Evolutionary conservation across 2,797 vertebrate genomes (phyloP).

Genomic region (Chelonia mydas): DNA sequence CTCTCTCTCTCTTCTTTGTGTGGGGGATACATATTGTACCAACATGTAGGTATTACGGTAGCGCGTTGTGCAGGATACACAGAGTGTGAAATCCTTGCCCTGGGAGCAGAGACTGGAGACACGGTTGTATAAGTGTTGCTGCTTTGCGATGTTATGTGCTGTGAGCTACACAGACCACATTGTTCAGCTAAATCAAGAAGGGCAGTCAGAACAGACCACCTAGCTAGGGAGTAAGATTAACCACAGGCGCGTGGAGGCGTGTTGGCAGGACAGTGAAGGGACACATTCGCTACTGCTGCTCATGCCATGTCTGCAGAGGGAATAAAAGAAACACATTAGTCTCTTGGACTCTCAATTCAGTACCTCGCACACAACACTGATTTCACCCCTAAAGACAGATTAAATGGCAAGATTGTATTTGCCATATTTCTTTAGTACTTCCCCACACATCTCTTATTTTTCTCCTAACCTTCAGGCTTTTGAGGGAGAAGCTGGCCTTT

Average conservation of each 20-base stretch:
- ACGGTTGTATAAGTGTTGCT: neutral
- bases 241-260: neutral
- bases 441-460: neutral
- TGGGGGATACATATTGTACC: neutral
- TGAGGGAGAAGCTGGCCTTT: neutral
- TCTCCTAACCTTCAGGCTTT: neutral
- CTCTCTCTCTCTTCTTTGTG: neutral
- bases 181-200: neutral
- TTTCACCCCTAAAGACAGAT: neutral
- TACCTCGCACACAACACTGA: neutral
- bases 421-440: neutral
- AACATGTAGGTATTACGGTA: neutral
- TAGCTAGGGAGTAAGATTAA: neutral
- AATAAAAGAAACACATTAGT: neutral
- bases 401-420: neutral
- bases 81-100: neutral
- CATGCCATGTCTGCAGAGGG: neutral
- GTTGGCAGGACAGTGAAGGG: neutral
- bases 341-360: neutral
- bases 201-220: neutral
- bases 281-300: neutral
- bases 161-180: neutral
- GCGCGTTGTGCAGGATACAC: neutral
- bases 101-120: neutral
- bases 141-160: neutral